Percentiles rank a stretch among this genome's conserved stretches.
Conservation (phyloP, 1,140 invertebrate genomes). For the Platyscapa corneri region DNA sequence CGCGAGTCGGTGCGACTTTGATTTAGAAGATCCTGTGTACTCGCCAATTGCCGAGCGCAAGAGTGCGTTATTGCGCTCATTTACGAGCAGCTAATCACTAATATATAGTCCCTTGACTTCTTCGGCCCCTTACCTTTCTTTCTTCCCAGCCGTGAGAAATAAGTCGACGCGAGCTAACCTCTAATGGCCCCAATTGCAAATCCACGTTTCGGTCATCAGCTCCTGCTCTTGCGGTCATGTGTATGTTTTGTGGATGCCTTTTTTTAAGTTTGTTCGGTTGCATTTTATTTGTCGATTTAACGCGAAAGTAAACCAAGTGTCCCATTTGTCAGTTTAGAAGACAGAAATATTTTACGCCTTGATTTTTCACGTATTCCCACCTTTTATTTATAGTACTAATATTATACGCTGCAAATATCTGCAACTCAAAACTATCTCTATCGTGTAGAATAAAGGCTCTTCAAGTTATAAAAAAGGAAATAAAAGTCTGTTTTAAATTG, state of each 20-base stretch:
- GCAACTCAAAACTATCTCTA: neutral
- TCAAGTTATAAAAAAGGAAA: neutral
- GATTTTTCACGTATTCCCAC: too few relatives aligned
- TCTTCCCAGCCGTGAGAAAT: neutral
- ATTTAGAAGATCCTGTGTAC: slow-evolving; percentile 12
- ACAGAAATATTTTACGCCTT: too few relatives aligned
- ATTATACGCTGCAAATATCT: neutral
- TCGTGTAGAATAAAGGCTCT: neutral
- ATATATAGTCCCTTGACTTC: neutral
- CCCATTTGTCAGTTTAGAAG: too few relatives aligned
- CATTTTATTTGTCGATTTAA: too few relatives aligned
- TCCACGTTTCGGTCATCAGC: too few relatives aligned
- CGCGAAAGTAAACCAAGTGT: too few relatives aligned
- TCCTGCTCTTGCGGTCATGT: too few relatives aligned
- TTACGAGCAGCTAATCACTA: slow-evolving; percentile 35
- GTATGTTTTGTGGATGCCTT: too few relatives aligned
- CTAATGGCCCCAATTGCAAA: neutral
- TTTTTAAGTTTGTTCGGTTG: too few relatives aligned
- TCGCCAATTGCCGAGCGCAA: neutral
- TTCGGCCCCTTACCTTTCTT: neutral
- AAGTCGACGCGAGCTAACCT: neutral
- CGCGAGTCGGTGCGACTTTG: slow-evolving; percentile 6
- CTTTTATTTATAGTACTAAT: too few relatives aligned
- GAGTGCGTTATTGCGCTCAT: neutral
- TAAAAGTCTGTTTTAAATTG: neutral